Evolutionary conservation across 2,113 vertebrate genomes (phyloP), one percentile per base, ranked within the genome.

Genomic region (Crotalus tigris): DNA sequence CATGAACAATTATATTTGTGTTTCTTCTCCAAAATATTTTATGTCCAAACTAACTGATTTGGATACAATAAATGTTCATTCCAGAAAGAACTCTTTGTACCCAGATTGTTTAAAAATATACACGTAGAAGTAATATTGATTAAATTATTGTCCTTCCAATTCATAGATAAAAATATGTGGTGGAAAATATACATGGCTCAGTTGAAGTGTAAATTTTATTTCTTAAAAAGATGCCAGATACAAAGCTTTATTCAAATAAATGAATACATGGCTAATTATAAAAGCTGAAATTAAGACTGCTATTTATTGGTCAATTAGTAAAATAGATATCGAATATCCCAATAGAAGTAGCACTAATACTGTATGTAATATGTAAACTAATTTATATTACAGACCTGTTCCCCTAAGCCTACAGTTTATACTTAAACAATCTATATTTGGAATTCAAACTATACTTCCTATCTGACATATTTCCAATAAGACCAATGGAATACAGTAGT

Each of bases 221-320:
- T 92, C 92, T 57, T 33, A 26, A 53, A 69, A 75, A 8, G 8
- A 44, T 26, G 46, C 8, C 3, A 90, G 53, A 49, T 2, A 29
- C 13, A 57, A 6, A 2, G 88, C 94, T 96, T 92, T 91, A 93
- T 95, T 92, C 89, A 90, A 94, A 96, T 92, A 90, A 97, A 97
- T 95, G 90, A 91, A 97, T 94, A 92, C 92, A 0, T 39, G n/a
- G 92, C 93, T 97, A 96, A 97, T 97, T 96, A 91, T 85, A 64
- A 86, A 90, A 95, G 94, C 26, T 39, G 94, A 94, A 92, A 91
- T 93, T 92, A 55, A 26, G 95, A 93, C 93, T n/a, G 75, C 75
- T 54, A 24, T 19, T 44, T 44, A 44, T 81, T 46, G 53, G 89
- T 81, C 15, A 58, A 61, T 33, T 17, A 54, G 2, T 88, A 59